Evolutionary conservation across 2,888 invertebrate genomes (phyloP), one percentile per base, ranked within the genome.

Genomic region (Macrosiphum euphorbiae): DNA sequence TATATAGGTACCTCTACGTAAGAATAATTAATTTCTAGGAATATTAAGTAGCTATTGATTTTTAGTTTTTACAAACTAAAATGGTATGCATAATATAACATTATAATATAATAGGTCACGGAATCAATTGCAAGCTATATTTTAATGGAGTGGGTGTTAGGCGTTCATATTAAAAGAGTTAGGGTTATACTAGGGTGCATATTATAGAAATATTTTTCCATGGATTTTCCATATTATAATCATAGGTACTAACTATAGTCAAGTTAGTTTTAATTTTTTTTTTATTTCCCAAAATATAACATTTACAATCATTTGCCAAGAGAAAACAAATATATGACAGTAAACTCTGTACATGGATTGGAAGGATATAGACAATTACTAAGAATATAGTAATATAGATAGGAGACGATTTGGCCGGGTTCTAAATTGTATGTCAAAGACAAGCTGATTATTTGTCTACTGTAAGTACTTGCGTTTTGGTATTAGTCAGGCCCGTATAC

Each of bases 391-490:
- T 55, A 55, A 55, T 11, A 35, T 26, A 88, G 4, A 41, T 35
- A 55, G 26, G 8, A 41, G 20, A 3, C 20, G 28, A 10, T 47
- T 89, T 89, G 89, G 61, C 20, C 16, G 28, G n/a, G 11, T 10
- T 61, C 20, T 61, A 61, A 61, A 89, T 89, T 61, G n/a, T 28
- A 89, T 89, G 89, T 89, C 89, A 89, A 61, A 61, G 20, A 61
- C 89, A 89, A 47, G 44, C 58, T 44, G 55, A 58, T 58, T 58
- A 89, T 28, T 89, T 89, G 88, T 89, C 16, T 89, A 35, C 35
- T 16, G 88, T 89, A 44, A 26, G 13, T 88, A 44, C 58, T 88
- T 41, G 28, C 88, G 5, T 88, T 88, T 55, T n/a, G 1, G 24
- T 41, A 35, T 55, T 41, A 41, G 20, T 35, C 35, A 20, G n/a